Percentiles rank a stretch among this genome's conserved stretches.
Conservation (phyloP, 1,140 invertebrate species). For the Brachionus rubens region DNA sequence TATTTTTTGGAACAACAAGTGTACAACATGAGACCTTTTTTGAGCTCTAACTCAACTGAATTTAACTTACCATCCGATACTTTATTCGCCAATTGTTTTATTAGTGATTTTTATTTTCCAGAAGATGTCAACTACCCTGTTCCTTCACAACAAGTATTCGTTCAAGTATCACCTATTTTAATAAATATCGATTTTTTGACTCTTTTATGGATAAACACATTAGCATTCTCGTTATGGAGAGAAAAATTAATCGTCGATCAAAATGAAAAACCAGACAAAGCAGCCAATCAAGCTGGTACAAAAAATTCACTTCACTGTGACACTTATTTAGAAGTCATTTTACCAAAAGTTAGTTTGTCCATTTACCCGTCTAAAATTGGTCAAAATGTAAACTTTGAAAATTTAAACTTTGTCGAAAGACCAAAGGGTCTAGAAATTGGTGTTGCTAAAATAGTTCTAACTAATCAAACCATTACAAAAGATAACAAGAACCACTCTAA, state of each 20-base stretch:
- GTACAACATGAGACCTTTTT: slow-evolving; percentile 18
- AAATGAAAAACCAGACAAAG: not conserved
- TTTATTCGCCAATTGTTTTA: slow-evolving; percentile 67
- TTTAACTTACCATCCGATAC: slow-evolving; percentile 9
- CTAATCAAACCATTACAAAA: slow-evolving; percentile 7
- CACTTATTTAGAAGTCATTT: slow-evolving; percentile 18
- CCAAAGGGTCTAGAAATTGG: slow-evolving; percentile 18
- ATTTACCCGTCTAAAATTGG: slow-evolving; percentile 24
- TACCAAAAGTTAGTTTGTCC: slow-evolving; percentile 28
- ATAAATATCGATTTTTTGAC: slow-evolving; percentile 78
- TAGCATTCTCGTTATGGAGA: slow-evolving; percentile 64
- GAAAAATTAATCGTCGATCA: slow-evolving; percentile 11
- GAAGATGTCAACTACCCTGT: slow-evolving; percentile 75
- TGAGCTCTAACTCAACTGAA: slow-evolving; percentile 20
- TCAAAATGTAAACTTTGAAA: not conserved
- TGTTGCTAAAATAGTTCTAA: not conserved
- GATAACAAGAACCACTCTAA: not conserved
- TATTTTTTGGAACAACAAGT: slow-evolving; percentile 28
- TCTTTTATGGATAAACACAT: slow-evolving; percentile 87
- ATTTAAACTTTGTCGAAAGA: not conserved
- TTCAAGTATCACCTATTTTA: slow-evolving; percentile 81
- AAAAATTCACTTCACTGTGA: slow-evolving; percentile 30
- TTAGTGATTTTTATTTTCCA: slow-evolving; percentile 94
- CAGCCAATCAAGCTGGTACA: not conserved
- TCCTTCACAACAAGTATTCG: slow-evolving; percentile 84